Percentiles rank a stretch among this genome's conserved stretches.
phyloP scores from a whole-genome alignment of 2,113 vertebrate species.

The Myodes glareolus region DNA sequence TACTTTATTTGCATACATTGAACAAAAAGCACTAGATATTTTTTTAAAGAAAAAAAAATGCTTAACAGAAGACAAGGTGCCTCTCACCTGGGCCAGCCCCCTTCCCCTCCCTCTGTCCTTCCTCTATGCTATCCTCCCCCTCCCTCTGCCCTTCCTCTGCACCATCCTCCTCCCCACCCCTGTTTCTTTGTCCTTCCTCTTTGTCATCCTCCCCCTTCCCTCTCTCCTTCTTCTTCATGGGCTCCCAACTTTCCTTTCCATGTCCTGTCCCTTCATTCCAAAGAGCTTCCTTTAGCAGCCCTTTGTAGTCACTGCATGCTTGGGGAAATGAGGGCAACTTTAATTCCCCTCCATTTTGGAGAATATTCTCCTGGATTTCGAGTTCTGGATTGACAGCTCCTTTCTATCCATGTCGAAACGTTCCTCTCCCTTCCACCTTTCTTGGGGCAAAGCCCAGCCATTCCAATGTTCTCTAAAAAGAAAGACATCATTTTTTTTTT shows the following conservation, averaged over 20 bases:
- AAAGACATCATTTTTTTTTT: neutral
- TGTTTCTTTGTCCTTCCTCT: neutral
- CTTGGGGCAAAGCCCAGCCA: neutral
- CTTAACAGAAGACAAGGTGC: too few species aligned
- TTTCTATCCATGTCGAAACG: neutral
- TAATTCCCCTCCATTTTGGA: neutral
- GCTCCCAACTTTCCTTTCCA: neutral
- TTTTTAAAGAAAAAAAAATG: too few species aligned
- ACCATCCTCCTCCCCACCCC: neutral
- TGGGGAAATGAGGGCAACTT: neutral
- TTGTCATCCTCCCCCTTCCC: too few species aligned
- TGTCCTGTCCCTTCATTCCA: neutral
- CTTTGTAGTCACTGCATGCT: neutral
- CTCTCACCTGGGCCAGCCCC: neutral
- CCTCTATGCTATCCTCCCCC: neutral
- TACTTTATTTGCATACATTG: neutral
- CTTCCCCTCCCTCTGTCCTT: neutral
- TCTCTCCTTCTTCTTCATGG: neutral
- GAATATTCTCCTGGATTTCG: slow-evolving; percentile 46
- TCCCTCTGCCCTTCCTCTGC: neutral
- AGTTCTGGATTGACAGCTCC: neutral
- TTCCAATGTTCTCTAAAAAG: neutral
- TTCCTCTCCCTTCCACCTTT: neutral
- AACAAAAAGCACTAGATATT: neutral
- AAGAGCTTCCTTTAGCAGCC: neutral